Base-by-base conservation (phyloP, 2,113 vertebrate genomes). In the Melanerpes aurifrons region DNA sequence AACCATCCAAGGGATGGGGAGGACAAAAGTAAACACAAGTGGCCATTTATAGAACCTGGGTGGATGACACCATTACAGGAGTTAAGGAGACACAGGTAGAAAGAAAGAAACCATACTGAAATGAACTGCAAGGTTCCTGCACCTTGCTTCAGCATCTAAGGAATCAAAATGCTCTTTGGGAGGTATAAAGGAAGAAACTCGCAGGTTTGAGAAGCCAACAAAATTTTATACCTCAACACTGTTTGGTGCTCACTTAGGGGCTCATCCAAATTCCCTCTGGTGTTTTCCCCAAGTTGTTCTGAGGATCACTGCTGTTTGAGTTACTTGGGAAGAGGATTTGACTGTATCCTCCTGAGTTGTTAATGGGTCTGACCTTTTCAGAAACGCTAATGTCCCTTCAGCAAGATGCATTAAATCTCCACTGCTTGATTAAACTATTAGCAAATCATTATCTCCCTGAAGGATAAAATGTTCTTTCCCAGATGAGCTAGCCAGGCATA, bases 381-480 rank as follows among this genome's bases (percentile, higher is more conserved):
- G 68, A 95, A 94, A 82, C 5, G 1, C 81, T 93, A 13, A 69
- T 54, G 64, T 85, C 82, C 69, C 86, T 91, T 90, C 70, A 88
- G 73, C 50, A 76, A 90, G 73, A 92, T 8, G 62, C 88, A 94
- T 88, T 92, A 86, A 92, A 86, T 84, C 83, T 94, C 72, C 57
- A 45, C 69, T n/a, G 76, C 80, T 83, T 86, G 90, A 96, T 96
- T 90, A 88, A 94, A 69, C 87, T 90, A 93, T 86, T 94, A 96
- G 80, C 90, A 94, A 92, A 93, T 81, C 66, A 88, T 93, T 93
- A 94, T 92, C 90, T 81, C 67, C 25, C 73, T 28, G 73, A 92
- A 71, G 80, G 76, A 90, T 78, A 75, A 86, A 91, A 80, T 48
- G 82, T 81, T 93, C 76, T 83, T 83, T 92, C 82, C 76, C 66